Evolutionary conservation across 2,113 vertebrate genomes (phyloP), one percentile per base, ranked within the genome.

Genomic region (Crocuta crocuta): DNA sequence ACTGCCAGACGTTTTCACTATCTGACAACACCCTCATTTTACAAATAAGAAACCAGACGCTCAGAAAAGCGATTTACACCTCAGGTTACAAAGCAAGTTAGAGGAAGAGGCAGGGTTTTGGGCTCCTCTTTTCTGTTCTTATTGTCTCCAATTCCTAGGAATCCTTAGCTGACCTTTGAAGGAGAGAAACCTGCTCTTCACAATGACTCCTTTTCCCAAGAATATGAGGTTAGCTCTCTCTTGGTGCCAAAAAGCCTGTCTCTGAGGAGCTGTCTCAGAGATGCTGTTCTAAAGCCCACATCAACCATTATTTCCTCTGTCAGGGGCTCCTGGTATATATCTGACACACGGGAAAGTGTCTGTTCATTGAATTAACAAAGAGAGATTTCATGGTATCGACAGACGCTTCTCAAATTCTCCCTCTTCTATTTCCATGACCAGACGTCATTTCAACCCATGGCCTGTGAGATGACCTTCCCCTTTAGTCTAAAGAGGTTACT

Each of bases 41-140:
- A 94, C 58, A 95, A 95, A 84, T 79, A 80, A 95, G 85, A 92
- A 96, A 80, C 17, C 33, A 92, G 86, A 80, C 24, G 17, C 35
- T 58, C 15, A 83, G 10, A 16, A 2, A 43, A 80, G 9, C 91
- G 39, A 80, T 23, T 63, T 53, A 39, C 11, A 45, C 11, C 4
- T 68, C 39, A 66, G 6, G 33, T 91, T 71, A 58, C 43, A 92
- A 83, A 81, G 80, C 33, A 93, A 92, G 76, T 87, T 35, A 89
- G 39, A 91, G 10, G 26, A 88, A 71, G 33, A 8, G 10, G 17
- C 7, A 35, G 10, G 21, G 2, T 61, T 68, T 19, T 33, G 26
- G 39, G 26, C 2, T 70, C 50, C 48, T 94, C 4, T 89, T 63
- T 89, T 61, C 43, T 89, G 7, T 43, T 92, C 61, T 70, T 82